These are phyloP conservation scores for Masticophis lateralis DNA, from an alignment of 2,797 vertebrate genomes.

Conservation along the genomic window DNA sequence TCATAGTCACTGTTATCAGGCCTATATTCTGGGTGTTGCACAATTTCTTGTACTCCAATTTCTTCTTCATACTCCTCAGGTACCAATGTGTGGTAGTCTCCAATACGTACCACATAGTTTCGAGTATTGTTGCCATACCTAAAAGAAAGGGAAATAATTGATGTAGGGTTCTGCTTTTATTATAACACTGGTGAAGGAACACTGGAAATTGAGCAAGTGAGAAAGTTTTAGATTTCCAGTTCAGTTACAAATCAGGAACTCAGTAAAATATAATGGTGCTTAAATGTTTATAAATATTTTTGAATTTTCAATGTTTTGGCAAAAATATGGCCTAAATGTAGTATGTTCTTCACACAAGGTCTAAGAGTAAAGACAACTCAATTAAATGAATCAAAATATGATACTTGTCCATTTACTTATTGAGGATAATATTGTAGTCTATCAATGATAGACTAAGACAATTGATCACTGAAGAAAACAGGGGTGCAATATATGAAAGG, in stretches of 20 bases:
- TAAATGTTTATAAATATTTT: neutral
- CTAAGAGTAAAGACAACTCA: neutral
- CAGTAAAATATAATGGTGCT: neutral
- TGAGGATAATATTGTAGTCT: neutral
- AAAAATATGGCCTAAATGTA: neutral
- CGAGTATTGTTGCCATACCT: conserved; percentile 91
- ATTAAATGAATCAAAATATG: neutral
- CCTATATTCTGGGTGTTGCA: conserved; percentile 83
- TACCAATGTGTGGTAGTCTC: conserved; percentile 93
- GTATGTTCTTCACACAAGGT: neutral
- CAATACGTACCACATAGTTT: conserved; percentile 87
- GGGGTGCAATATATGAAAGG: neutral
- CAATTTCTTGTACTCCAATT: conserved; percentile 82
- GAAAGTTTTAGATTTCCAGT: neutral
- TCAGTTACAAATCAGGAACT: neutral
- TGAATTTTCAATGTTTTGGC: neutral
- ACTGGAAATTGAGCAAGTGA: neutral
- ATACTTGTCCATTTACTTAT: neutral
- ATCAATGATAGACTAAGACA: neutral
- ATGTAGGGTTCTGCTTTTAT: neutral
- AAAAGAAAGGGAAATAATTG: conserved; percentile 19
- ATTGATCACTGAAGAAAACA: neutral
- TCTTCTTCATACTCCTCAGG: conserved; percentile 93
- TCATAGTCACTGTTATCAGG: conserved; percentile 88
- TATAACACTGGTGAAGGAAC: neutral